A percentile compares a stretch with the other conserved stretches of the same genome.
phyloP scores from a whole-genome alignment of 2,888 invertebrate genomes.

The Apamea crenata region DNA sequence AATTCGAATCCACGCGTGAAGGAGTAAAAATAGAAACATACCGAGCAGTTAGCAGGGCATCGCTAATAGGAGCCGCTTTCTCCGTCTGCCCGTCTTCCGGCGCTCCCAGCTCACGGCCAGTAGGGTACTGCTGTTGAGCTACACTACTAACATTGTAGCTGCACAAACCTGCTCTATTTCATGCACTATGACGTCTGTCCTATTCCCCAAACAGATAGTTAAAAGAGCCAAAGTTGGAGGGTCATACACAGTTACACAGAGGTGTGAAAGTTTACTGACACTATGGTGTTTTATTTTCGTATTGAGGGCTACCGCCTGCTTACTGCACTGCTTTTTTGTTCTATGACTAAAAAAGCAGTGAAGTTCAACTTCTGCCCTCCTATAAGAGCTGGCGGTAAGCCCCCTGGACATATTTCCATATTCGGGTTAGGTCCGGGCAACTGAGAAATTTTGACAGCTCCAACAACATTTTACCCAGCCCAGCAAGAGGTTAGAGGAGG shows the following conservation, averaged over 20 bases:
- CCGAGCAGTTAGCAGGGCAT: constrained; percentile 44
- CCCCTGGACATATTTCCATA: not conserved
- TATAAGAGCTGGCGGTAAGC: too few species aligned
- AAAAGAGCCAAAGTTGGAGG: not conserved
- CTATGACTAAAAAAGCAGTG: too few species aligned
- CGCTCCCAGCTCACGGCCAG: constrained; percentile 16
- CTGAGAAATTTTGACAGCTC: not conserved
- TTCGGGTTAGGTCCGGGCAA: not conserved
- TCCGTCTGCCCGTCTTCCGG: constrained; percentile 38
- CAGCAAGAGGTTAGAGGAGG: not conserved
- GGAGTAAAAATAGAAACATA: constrained; percentile 14
- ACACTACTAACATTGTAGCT: not conserved
- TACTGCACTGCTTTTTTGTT: too few species aligned
- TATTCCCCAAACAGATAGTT: not conserved
- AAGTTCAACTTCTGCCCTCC: too few species aligned
- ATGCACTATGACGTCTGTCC: not conserved
- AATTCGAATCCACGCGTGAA: not conserved
- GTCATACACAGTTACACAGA: not conserved
- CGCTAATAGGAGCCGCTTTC: constrained; percentile 48
- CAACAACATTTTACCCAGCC: not conserved
- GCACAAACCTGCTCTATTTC: not conserved
- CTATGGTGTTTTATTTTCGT: not conserved
- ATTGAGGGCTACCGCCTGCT: not conserved
- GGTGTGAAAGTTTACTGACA: not conserved
- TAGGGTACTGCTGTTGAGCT: not conserved